Evolutionary conservation across 2,888 invertebrate genomes (phyloP).

Genomic region (Callyntrura guangdongensis): DNA sequence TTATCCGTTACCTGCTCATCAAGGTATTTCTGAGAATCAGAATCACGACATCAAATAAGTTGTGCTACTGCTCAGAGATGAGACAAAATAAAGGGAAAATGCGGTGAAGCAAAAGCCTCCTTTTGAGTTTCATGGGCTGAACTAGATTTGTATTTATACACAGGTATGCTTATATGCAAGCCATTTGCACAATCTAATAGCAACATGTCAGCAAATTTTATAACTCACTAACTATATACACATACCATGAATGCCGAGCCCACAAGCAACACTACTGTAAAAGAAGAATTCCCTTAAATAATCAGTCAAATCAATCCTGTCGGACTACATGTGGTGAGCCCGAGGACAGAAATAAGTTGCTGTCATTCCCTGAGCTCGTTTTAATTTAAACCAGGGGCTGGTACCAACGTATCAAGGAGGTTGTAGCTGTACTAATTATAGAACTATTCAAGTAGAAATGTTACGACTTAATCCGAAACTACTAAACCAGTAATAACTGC

Average conservation of each 20-base stretch:
- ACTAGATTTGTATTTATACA: too few relatives aligned
- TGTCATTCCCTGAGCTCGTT: background rate
- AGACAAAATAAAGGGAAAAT: background rate
- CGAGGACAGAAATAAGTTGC: constrained; percentile 7
- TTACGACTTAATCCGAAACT: constrained; percentile 3
- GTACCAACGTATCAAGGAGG: background rate
- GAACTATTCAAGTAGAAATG: background rate
- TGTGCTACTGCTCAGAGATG: background rate
- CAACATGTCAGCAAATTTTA: background rate
- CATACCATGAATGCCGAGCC: background rate
- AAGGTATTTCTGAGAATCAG: too few relatives aligned
- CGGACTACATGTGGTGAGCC: background rate
- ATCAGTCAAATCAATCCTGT: background rate
- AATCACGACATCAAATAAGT: background rate
- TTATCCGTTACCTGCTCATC: too few relatives aligned
- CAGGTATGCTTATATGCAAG: too few relatives aligned
- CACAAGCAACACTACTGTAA: background rate
- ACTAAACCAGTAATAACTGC: background rate
- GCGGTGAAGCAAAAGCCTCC: too few relatives aligned
- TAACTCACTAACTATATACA: too few relatives aligned
- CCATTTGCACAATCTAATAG: too few relatives aligned
- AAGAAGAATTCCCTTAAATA: background rate
- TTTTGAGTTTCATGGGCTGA: too few relatives aligned
- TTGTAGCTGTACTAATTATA: constrained; percentile 7
- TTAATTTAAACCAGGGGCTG: background rate